Conservation (phyloP, 2,888 invertebrate species). For the Papilio demoleus region DNA sequence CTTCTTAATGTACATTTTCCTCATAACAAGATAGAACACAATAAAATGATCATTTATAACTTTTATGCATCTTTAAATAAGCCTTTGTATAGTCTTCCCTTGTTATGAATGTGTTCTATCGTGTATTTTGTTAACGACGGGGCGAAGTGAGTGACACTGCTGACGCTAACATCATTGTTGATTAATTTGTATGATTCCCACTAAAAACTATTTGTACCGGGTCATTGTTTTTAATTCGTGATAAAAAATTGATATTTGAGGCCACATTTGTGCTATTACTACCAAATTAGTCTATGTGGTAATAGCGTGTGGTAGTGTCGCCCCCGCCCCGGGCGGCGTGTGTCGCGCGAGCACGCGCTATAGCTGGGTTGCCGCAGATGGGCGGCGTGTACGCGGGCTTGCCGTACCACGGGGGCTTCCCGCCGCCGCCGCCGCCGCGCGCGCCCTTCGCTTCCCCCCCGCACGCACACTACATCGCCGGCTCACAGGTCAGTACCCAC, state of each 20-base stretch:
- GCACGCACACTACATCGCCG: constrained; percentile 69
- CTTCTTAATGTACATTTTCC: not conserved
- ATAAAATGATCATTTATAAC: too few species aligned
- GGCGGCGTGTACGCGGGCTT: constrained; percentile 77
- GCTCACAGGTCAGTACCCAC: constrained; percentile 61
- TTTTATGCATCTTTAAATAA: not conserved
- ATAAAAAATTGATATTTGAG: too few species aligned
- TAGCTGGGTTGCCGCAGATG: constrained; percentile 58
- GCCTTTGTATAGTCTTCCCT: not conserved
- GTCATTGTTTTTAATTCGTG: too few species aligned
- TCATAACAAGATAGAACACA: constrained; percentile 10
- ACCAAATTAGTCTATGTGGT: not conserved
- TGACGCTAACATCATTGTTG: not conserved
- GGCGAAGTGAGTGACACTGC: constrained; percentile 2
- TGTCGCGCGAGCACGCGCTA: not conserved
- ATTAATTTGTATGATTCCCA: too few species aligned
- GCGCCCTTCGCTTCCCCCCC: constrained; percentile 73
- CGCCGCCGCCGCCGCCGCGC: constrained; percentile 64
- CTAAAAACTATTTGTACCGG: too few species aligned
- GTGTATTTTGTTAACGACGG: not conserved
- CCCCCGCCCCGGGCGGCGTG: not conserved
- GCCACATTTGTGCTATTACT: too few species aligned
- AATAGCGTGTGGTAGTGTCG: not conserved
- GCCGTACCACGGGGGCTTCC: constrained; percentile 69
- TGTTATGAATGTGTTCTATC: constrained; percentile 12